A percentile compares a stretch with the other conserved stretches of the same genome.
Evolutionary conservation across 2,113 vertebrate genomes (phyloP).

Genomic region (Tyto alba): DNA sequence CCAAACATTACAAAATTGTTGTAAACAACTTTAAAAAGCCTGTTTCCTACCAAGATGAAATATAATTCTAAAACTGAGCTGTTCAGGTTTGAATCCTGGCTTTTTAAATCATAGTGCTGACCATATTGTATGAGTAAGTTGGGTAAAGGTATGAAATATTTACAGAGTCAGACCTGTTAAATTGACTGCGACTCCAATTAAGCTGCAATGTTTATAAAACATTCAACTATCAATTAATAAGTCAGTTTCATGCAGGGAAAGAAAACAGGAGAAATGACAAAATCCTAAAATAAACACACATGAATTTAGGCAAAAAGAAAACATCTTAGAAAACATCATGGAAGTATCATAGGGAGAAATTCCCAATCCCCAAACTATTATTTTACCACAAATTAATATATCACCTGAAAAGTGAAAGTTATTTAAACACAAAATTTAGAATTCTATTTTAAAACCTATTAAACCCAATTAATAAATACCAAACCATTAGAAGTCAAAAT

Average conservation of each 20-base stretch:
- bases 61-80: neutral
- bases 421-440: neutral
- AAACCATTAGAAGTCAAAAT: neutral
- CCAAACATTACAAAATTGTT: neutral
- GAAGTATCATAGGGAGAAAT: neutral
- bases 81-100: neutral
- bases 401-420: neutral
- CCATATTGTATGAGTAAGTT: neutral
- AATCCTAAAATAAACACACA: neutral
- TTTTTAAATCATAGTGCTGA: neutral
- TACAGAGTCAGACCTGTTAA: neutral
- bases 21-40: neutral
- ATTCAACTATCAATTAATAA: neutral
- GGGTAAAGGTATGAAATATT: neutral
- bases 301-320: neutral
- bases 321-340: neutral
- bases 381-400: neutral
- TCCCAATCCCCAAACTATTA: neutral
- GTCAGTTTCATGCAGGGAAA: neutral
- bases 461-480: neutral
- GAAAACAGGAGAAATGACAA: neutral
- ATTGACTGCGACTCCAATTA: neutral
- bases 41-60: neutral
- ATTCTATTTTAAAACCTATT: neutral
- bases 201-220: neutral